These are phyloP conservation scores for Pteromalus puparum DNA, from an alignment of 1,140 invertebrate species.

Conservation along the genomic window DNA sequence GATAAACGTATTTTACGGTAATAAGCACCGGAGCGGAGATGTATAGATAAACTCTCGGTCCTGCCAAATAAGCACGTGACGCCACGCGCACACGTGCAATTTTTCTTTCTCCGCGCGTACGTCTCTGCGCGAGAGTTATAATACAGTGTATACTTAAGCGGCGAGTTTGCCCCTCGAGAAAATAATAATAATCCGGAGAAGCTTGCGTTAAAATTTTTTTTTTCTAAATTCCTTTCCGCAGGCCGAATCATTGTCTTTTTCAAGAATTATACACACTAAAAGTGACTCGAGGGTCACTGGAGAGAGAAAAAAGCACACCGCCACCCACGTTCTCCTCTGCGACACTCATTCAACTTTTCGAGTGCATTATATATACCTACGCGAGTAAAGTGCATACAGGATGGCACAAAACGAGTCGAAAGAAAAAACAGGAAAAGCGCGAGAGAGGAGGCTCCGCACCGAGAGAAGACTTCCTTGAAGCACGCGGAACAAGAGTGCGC, in stretches of 20 bases:
- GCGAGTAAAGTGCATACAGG: not conserved
- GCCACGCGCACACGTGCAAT: conserved; percentile 64
- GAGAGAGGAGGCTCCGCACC: not conserved
- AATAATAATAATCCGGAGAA: not conserved
- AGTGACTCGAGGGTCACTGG: not conserved
- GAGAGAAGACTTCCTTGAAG: conserved; percentile 47
- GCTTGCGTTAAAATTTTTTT: not conserved
- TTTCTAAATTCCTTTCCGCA: too few species aligned
- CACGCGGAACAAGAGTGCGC: conserved; percentile 8
- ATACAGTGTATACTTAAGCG: not conserved
- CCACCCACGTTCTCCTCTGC: not conserved
- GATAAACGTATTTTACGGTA: conserved; percentile 31
- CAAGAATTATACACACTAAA: not conserved
- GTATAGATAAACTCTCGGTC: conserved; percentile 8
- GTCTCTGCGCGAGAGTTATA: not conserved
- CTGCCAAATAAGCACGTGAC: conserved; percentile 23
- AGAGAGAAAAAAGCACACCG: not conserved
- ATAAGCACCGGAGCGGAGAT: conserved; percentile 14
- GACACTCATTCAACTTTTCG: not conserved
- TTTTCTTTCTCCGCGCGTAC: conserved; percentile 6
- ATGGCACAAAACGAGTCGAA: not conserved
- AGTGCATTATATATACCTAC: not conserved
- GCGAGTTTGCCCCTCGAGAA: not conserved
- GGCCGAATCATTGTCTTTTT: not conserved
- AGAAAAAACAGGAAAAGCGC: not conserved